Evolutionary conservation across 2,888 invertebrate genomes (phyloP).

Genomic region (Dolichopus griseipennis): DNA sequence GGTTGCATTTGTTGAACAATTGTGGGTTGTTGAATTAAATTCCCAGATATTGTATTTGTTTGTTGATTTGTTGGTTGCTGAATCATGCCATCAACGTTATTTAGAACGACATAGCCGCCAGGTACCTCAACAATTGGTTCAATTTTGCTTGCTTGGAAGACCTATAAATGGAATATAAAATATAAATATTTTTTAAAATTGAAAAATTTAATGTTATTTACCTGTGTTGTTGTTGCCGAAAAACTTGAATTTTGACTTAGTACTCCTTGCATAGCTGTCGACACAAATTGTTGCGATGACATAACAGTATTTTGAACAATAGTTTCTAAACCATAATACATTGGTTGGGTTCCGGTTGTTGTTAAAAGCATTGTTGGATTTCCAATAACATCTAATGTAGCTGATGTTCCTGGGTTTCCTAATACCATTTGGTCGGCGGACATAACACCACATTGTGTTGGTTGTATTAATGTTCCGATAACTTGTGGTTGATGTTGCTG

Average conservation of each 20-base stretch:
- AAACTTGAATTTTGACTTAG: conserved; percentile 74
- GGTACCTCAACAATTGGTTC: conserved; percentile 72
- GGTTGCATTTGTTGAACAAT: conserved; percentile 21
- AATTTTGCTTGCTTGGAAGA: conserved; percentile 76
- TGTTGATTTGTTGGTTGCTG: conserved; percentile 26
- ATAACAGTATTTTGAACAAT: conserved; percentile 82
- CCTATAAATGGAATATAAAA: conserved; percentile 30
- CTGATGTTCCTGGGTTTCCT: conserved; percentile 42
- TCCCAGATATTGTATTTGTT: conserved; percentile 39
- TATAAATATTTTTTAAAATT: background rate
- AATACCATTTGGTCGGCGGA: conserved; percentile 53
- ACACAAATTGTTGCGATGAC: conserved; percentile 80
- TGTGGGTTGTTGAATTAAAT: conserved; percentile 41
- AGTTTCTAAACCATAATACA: conserved; percentile 75
- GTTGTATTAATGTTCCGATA: conserved; percentile 53
- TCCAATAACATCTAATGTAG: conserved; percentile 55
- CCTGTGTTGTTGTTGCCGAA: conserved; percentile 66
- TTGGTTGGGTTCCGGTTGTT: conserved; percentile 53
- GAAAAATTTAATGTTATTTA: conserved; percentile 18
- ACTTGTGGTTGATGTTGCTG: conserved; percentile 48
- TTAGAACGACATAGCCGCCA: conserved; percentile 60
- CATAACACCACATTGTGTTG: conserved; percentile 48
- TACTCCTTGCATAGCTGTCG: conserved; percentile 71
- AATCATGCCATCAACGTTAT: conserved; percentile 46
- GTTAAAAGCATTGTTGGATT: conserved; percentile 52